Conservation (phyloP, 2,797 vertebrate genomes). For the Halcyon smyrnensis region DNA sequence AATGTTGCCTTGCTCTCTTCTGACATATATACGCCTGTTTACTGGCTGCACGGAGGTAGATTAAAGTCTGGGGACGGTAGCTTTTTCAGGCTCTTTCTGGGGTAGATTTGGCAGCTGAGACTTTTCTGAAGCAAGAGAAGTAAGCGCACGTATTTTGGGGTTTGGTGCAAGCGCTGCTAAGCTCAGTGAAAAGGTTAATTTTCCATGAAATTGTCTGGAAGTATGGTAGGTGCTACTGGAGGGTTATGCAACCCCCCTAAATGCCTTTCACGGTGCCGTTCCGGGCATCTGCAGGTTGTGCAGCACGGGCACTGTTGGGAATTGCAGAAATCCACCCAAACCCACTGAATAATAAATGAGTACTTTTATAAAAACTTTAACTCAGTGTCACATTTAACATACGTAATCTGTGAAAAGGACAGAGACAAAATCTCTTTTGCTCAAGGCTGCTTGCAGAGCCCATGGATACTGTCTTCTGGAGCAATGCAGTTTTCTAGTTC, state of each 20-base stretch:
- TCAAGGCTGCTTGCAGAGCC: neutral
- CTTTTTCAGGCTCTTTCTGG: neutral
- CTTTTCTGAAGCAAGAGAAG: neutral
- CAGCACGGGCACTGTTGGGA: neutral
- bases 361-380: neutral
- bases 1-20: neutral
- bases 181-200: neutral
- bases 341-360: neutral
- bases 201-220: neutral
- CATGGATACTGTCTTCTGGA: neutral
- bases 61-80: neutral
- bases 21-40: neutral
- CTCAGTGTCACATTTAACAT: neutral
- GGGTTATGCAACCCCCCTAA: neutral
- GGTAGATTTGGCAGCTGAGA: neutral
- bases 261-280: rapidly evolving
- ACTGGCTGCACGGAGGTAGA: neutral
- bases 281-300: neutral
- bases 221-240: rapidly evolving
- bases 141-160: neutral
- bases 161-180: neutral
- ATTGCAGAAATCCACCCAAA: neutral
- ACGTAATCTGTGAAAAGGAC: neutral
- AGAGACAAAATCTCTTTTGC: neutral
- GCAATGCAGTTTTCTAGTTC: neutral